phyloP scores from a whole-genome alignment of 2,113 vertebrate species.

The Semnornis frantzii region DNA sequence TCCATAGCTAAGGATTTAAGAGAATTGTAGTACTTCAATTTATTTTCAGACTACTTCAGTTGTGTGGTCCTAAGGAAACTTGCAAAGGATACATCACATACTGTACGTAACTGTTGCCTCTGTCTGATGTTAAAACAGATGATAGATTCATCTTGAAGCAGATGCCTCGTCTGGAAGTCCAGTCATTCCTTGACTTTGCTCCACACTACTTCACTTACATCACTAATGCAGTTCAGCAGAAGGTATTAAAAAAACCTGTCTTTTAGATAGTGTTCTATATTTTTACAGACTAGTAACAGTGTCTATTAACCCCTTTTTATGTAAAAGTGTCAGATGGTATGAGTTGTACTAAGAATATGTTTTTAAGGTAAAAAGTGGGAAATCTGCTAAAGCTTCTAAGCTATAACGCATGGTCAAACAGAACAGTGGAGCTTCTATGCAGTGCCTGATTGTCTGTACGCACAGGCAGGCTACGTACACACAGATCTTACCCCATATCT shows the following conservation, averaged over 20 bases:
- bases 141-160: conserved; percentile 98
- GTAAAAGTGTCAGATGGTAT: background rate
- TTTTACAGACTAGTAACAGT: background rate
- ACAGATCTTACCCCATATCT: background rate
- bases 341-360: background rate
- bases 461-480: background rate
- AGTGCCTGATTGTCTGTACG: background rate
- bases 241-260: conserved; percentile 75
- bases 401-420: background rate
- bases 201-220: conserved; percentile 98
- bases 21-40: background rate
- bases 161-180: conserved; percentile 97
- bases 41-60: background rate
- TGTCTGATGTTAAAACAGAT: conserved; percentile 79
- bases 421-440: background rate
- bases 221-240: conserved; percentile 94
- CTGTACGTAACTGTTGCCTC: background rate
- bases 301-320: background rate
- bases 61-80: background rate
- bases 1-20: background rate
- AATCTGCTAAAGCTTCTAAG: background rate
- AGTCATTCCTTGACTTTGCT: conserved; percentile 98
- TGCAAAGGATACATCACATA: background rate
- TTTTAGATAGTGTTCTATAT: background rate
- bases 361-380: background rate